A percentile compares a stretch with the other conserved stretches of the same genome.
Evolutionary conservation across 2,888 invertebrate species (phyloP).

Genomic region (Nomada goodeniana): DNA sequence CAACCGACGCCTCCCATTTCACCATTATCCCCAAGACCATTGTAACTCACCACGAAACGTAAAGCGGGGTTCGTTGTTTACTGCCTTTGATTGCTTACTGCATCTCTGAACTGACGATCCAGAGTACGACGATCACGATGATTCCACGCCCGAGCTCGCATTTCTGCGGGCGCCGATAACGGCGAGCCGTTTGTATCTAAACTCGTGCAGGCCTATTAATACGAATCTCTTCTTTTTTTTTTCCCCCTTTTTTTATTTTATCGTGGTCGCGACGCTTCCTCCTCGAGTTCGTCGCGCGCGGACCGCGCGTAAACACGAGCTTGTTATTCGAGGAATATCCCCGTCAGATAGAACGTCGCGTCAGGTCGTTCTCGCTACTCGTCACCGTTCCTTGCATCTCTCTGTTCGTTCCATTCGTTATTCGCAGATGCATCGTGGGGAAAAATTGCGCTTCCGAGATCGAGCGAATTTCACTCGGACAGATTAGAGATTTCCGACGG

Average conservation of each 20-base stretch:
- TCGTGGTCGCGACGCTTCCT: slow-evolving; percentile 45
- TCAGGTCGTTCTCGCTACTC: slow-evolving; percentile 28
- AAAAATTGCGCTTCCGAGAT: background rate
- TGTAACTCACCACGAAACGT: background rate
- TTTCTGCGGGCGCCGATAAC: slow-evolving; percentile 19
- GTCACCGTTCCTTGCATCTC: slow-evolving; percentile 43
- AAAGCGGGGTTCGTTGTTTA: background rate
- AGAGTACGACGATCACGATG: background rate
- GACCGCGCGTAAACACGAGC: slow-evolving; percentile 68
- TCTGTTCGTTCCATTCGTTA: background rate
- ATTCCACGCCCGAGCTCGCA: slow-evolving; percentile 3
- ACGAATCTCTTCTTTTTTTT: slow-evolving; percentile 35
- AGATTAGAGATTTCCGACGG: background rate
- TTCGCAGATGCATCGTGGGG: background rate
- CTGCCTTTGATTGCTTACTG: background rate
- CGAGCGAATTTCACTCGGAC: background rate
- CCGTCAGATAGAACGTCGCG: slow-evolving; percentile 47
- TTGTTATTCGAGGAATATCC: slow-evolving; percentile 77
- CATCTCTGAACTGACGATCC: background rate
- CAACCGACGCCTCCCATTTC: background rate
- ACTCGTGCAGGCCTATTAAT: slow-evolving; percentile 41
- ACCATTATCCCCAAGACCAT: background rate
- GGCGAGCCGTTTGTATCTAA: slow-evolving; percentile 30
- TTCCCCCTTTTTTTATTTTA: slow-evolving; percentile 44
- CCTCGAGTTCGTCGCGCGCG: slow-evolving; percentile 39